A percentile compares a stretch with the other conserved stretches of the same genome.
Evolutionary conservation across 2,797 vertebrate genomes (phyloP).

Genomic region (Notolepis coatsorum): DNA sequence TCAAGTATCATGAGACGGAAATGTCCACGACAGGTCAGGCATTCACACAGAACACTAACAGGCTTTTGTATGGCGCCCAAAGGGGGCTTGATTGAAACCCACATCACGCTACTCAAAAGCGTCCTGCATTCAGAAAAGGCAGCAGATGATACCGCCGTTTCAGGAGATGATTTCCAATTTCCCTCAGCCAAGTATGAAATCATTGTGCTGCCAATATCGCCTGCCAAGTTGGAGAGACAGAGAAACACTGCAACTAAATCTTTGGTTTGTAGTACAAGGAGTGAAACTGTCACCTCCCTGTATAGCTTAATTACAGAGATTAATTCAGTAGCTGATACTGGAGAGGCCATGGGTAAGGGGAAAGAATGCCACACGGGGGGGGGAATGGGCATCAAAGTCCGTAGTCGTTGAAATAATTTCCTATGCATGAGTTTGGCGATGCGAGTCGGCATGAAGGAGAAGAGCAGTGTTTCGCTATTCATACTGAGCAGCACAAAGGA

Average conservation of each 20-base stretch:
- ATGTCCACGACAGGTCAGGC: slow-evolving; percentile 54
- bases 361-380: slow-evolving; percentile 12
- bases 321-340: slow-evolving; percentile 61
- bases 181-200: slow-evolving; percentile 72
- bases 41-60: slow-evolving; percentile 24
- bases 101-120: slow-evolving; percentile 48
- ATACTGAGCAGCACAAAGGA: slow-evolving; percentile 46
- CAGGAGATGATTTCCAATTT: slow-evolving; percentile 76
- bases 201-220: slow-evolving; percentile 64
- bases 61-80: slow-evolving; percentile 23
- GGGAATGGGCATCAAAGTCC: slow-evolving; percentile 56
- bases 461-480: slow-evolving; percentile 41
- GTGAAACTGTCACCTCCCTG: slow-evolving; percentile 59
- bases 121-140: slow-evolving; percentile 54
- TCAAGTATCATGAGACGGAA: slow-evolving; percentile 28
- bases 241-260: slow-evolving; percentile 59
- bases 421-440: slow-evolving; percentile 46
- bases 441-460: slow-evolving; percentile 45
- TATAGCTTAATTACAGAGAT: slow-evolving; percentile 71
- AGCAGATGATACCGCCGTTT: slow-evolving; percentile 60
- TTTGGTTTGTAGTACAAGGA: slow-evolving; percentile 66
- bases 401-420: slow-evolving; percentile 54
- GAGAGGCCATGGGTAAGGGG: slow-evolving; percentile 12
- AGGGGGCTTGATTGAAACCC: slow-evolving; percentile 60
- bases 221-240: slow-evolving; percentile 63